Conservation (phyloP, 2,113 vertebrate species). For the Nothobranchius kuhntae region DNA sequence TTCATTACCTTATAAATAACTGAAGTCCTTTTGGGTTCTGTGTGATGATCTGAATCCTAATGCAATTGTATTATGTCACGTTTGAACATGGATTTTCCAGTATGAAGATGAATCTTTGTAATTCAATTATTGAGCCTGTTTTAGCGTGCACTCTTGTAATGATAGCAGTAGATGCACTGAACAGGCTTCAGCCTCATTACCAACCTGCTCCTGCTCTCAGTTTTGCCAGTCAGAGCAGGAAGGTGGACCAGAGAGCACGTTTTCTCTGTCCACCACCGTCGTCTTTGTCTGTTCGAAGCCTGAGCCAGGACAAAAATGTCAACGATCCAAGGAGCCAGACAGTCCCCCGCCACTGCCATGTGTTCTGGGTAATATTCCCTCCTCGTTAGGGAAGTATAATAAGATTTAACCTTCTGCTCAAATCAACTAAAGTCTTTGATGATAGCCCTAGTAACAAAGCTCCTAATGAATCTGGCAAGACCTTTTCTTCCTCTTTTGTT, state of each 20-base stretch:
- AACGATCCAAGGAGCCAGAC: conserved; percentile 45
- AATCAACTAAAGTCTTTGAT: conserved; percentile 51
- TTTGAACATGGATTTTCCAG: neutral
- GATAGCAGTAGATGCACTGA: conserved; percentile 1
- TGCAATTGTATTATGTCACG: neutral
- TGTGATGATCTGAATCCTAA: neutral
- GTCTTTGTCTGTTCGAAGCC: conserved; percentile 29
- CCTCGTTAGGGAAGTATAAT: conserved; percentile 65
- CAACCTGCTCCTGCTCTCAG: conserved; percentile 13
- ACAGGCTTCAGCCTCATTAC: conserved; percentile 52
- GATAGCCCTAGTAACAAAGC: conserved; percentile 45
- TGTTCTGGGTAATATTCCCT: conserved; percentile 33
- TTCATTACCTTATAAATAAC: conserved; percentile 11
- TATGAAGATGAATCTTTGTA: neutral
- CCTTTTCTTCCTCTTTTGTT: neutral
- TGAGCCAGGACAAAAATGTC: conserved; percentile 42
- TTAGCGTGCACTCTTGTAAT: conserved; percentile 9
- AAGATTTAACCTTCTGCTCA: conserved; percentile 60
- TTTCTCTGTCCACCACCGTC: neutral
- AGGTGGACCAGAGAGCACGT: neutral
- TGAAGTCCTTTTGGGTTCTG: neutral
- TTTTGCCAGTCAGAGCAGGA: neutral
- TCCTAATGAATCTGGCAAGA: conserved; percentile 45
- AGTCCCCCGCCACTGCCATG: conserved; percentile 12
- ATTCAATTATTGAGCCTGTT: conserved; percentile 17